Base-by-base conservation (phyloP, 2,797 vertebrate species). In the Labroides dimidiatus region DNA sequence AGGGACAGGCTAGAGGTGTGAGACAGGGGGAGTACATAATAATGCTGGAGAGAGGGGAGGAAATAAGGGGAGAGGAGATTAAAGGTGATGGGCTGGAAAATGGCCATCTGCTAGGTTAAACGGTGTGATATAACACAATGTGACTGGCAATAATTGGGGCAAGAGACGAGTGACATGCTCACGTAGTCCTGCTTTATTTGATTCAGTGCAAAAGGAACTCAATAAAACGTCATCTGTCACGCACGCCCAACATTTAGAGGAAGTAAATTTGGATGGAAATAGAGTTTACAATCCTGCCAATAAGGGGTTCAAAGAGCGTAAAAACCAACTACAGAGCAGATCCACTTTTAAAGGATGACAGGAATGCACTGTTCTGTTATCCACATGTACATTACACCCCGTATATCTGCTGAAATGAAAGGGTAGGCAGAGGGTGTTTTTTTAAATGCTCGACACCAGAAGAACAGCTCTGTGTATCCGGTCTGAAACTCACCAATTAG, bases 401-500 rank as follows among this genome's bases (percentile, higher is more conserved):
- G 30, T 60, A 67, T 73, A 65, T 65, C 49, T 44, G 44, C 19
- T 56, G 17, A 83, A 79, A 89, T 89, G 77, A 90, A 62, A 87
- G 89, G 85, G 80, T 33, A 39, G n/a, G 37, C 45, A 24, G 16
- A 69, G 80, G 69, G 68, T 82, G 78, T 76, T 72, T 74, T 81
- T 82, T n/a, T n/a, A n/a, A n/a, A 17, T 15, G 17, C 43, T 67
- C 8, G 2, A 36, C 58, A 55, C 51, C 13, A 37, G 55, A 57
- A 19, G 48, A 62, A 0, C 72, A 30, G 48, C 30, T 8, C 21
- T 27, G 24, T 4, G 41, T 19, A 53, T 77, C 64, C 8, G 12
- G 33, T 62, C 39, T 67, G 48, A 44, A 64, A 91, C 95, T 82
- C 90, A 99, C 98, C 98, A 82, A 98, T 93, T 85, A 99, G 94